Percentiles rank a stretch among this genome's conserved stretches.
Evolutionary conservation across 2,888 invertebrate species (phyloP).

Genomic region (Scelioninae gen. 2): DNA sequence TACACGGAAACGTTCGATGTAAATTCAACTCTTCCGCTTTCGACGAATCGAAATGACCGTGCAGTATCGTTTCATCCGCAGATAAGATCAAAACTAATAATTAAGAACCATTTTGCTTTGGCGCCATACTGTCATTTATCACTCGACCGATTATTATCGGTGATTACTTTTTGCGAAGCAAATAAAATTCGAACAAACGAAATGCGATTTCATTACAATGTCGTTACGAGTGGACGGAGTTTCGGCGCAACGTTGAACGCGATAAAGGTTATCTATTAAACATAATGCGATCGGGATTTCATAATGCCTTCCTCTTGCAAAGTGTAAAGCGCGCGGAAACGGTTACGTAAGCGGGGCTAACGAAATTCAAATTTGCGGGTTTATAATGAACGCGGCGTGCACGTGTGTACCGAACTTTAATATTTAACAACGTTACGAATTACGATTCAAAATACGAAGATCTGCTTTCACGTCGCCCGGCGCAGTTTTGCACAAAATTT

Average conservation of each 20-base stretch:
- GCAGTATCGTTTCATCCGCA: neutral
- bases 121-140: constrained; percentile 13
- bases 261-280: constrained; percentile 38
- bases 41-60: neutral
- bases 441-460: constrained; percentile 10
- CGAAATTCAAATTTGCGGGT: neutral
- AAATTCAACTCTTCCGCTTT: constrained; percentile 25
- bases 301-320: constrained; percentile 26
- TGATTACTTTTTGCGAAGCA: constrained; percentile 19
- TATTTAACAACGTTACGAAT: constrained; percentile 11
- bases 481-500: constrained; percentile 50
- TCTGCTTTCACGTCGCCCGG: constrained; percentile 42
- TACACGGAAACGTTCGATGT: constrained; percentile 18
- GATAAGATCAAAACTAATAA: constrained; percentile 37
- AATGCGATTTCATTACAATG: constrained; percentile 15
- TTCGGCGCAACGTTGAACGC: neutral
- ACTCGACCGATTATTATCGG: constrained; percentile 28
- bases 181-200: too few relatives aligned
- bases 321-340: constrained; percentile 22
- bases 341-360: constrained; percentile 14
- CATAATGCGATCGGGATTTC: constrained; percentile 41
- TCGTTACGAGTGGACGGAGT: constrained; percentile 36
- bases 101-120: constrained; percentile 30
- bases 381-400: neutral
- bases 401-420: neutral